Percentiles rank a stretch among this genome's conserved stretches.
Conservation (phyloP, 2,113 vertebrate genomes). For the Platanista minor region DNA sequence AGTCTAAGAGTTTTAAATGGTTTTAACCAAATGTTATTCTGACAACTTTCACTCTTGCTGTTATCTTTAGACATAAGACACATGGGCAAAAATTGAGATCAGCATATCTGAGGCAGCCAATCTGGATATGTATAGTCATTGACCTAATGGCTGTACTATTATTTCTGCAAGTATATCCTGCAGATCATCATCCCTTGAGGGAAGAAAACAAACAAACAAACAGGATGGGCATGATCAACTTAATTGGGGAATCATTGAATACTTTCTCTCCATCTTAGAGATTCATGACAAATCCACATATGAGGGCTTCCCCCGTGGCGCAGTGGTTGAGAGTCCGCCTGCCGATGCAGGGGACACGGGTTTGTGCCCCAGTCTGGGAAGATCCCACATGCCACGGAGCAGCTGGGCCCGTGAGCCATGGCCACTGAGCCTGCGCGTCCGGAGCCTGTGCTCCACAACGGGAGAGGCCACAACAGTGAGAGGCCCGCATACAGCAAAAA, state of each 20-base stretch:
- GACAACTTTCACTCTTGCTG: neutral
- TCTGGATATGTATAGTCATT: neutral
- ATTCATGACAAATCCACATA: neutral
- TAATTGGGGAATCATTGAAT: neutral
- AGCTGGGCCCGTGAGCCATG: too few relatives aligned
- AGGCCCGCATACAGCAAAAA: too few relatives aligned
- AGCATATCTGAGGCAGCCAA: neutral
- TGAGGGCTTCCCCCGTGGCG: too few relatives aligned
- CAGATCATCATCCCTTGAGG: neutral
- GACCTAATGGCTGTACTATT: neutral
- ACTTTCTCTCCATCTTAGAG: neutral
- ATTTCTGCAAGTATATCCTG: neutral
- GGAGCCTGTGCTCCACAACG: too few relatives aligned
- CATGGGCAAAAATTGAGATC: neutral
- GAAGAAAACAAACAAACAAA: neutral
- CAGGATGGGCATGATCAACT: neutral
- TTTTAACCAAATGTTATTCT: neutral
- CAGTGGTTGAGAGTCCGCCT: too few relatives aligned
- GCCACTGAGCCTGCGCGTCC: too few relatives aligned
- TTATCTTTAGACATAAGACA: neutral
- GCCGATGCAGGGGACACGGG: too few relatives aligned
- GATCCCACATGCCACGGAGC: too few relatives aligned
- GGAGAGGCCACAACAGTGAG: too few relatives aligned
- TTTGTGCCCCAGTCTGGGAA: too few relatives aligned
- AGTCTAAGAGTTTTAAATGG: neutral